These are phyloP conservation scores for Trematomus bernacchii DNA, from an alignment of 2,797 vertebrate genomes.

Conservation along the genomic window DNA sequence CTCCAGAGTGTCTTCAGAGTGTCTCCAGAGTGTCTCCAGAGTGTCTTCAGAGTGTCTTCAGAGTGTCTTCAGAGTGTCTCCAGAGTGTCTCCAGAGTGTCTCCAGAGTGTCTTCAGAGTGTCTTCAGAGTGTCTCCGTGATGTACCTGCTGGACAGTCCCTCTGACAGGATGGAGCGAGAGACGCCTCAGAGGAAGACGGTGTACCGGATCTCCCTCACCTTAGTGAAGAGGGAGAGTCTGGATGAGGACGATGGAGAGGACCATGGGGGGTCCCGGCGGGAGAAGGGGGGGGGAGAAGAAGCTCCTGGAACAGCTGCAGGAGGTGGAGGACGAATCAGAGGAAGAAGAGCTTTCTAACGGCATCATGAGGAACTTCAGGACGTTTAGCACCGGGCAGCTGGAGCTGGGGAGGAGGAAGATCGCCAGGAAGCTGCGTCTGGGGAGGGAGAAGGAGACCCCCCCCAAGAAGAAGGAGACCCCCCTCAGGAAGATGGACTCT, in stretches of 20 bases:
- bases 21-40: no score
- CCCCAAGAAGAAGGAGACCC: slow-evolving; percentile 9
- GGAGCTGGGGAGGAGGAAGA: slow-evolving; percentile 88
- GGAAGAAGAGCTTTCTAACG: slow-evolving; percentile 66
- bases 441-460: slow-evolving; percentile 58
- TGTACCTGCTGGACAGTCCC: slow-evolving; percentile 87
- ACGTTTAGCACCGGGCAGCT: slow-evolving; percentile 94
- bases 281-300: slow-evolving; percentile 58
- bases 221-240: slow-evolving; percentile 93
- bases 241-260: slow-evolving; percentile 63
- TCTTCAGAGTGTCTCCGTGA: slow-evolving; percentile 53
- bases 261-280: slow-evolving; percentile 65
- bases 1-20: no score
- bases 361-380: slow-evolving; percentile 88
- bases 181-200: slow-evolving; percentile 88
- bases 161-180: slow-evolving; percentile 87
- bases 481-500: neutral
- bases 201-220: slow-evolving; percentile 96
- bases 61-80: no score
- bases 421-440: slow-evolving; percentile 57
- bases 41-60: no score
- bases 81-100: no score
- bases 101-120: no score
- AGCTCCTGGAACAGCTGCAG: slow-evolving; percentile 83
- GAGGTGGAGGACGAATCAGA: slow-evolving; percentile 85